A percentile compares a stretch with the other conserved stretches of the same genome.
Conservation (phyloP, 2,888 invertebrate species). For the Lymantria dispar region DNA sequence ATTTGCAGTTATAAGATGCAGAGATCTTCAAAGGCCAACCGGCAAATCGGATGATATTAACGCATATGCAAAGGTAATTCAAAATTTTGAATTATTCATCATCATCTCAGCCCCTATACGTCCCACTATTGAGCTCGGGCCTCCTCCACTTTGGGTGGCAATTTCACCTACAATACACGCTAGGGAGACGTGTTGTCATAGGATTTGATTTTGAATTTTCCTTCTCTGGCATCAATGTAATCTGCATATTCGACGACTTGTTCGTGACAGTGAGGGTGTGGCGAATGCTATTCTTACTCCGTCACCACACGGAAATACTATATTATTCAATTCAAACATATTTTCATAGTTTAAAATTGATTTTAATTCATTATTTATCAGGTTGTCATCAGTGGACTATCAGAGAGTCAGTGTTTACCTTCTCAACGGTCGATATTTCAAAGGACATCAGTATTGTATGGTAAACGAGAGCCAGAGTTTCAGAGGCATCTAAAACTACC, state of each 20-base stretch:
- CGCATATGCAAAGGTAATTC: conserved; percentile 89
- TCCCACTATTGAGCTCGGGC: no score
- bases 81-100: background rate
- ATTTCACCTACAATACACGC: no score
- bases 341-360: background rate
- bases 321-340: no score
- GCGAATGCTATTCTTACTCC: no score
- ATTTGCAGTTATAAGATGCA: conserved; percentile 88
- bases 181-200: no score
- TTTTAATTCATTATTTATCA: conserved; percentile 35
- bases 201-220: no score
- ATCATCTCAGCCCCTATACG: no score
- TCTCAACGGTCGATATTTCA: conserved; percentile 85
- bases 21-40: conserved; percentile 86
- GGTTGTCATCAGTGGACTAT: conserved; percentile 81
- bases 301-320: no score
- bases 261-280: no score
- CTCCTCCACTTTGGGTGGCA: no score
- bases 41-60: conserved; percentile 86
- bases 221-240: no score
- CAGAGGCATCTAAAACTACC: conserved; percentile 89
- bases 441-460: conserved; percentile 90
- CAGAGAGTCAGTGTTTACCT: conserved; percentile 64
- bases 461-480: conserved; percentile 90
- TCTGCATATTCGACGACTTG: no score